phyloP scores from a whole-genome alignment of 1,140 invertebrate species.

The Pogonognathellus flavescens region DNA sequence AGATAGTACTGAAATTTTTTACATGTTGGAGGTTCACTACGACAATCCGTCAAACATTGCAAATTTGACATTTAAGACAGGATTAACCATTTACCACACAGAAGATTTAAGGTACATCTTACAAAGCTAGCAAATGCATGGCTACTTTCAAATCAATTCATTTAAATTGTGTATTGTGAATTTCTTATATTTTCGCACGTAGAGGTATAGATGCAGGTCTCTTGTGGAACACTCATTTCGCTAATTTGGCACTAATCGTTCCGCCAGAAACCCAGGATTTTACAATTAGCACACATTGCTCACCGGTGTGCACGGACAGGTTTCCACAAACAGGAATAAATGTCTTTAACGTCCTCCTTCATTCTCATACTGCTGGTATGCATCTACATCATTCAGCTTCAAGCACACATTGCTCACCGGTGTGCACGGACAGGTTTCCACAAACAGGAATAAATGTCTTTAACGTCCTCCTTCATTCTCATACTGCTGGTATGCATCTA shows the following conservation, averaged over 20 bases:
- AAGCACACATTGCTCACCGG: conserved; percentile 18
- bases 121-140: too few species aligned
- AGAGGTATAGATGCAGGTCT: conserved; percentile 12
- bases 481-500: conserved; percentile 21
- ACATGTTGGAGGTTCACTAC: conserved; percentile 57
- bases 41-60: conserved; percentile 40
- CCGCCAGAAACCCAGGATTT: conserved; percentile 40
- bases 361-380: conserved; percentile 47
- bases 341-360: conserved; percentile 42
- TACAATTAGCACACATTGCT: conserved; percentile 33
- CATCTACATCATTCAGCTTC: too few species aligned
- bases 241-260: neutral
- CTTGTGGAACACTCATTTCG: neutral
- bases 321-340: conserved; percentile 47
- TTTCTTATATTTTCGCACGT: neutral
- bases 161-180: neutral
- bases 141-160: too few species aligned
- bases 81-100: conserved; percentile 39
- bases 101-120: conserved; percentile 20
- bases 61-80: conserved; percentile 47
- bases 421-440: conserved; percentile 21
- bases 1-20: neutral
- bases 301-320: neutral
- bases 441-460: conserved; percentile 33
- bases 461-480: conserved; percentile 51